A percentile compares a stretch with the other conserved stretches of the same genome.
These are phyloP conservation scores for Cygnus buccinator DNA, from an alignment of 2,113 vertebrate species.

Conservation along the genomic window DNA sequence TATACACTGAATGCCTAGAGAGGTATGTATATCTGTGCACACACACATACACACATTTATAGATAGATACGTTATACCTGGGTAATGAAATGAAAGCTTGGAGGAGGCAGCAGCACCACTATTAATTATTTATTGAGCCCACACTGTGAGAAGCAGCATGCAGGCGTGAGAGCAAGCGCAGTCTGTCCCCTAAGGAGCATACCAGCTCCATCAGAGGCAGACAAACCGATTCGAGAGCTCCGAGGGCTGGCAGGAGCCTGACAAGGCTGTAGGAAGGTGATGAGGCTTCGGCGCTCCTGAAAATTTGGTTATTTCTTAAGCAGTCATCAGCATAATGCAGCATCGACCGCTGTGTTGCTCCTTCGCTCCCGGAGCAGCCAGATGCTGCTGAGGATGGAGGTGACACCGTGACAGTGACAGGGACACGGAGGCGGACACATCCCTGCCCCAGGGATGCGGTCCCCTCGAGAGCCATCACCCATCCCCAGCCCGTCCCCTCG, in stretches of 20 bases:
- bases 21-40: neutral
- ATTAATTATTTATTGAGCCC: slow-evolving; percentile 18
- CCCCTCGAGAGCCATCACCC: neutral
- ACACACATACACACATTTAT: accelerated
- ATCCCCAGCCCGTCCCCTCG: neutral
- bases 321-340: neutral
- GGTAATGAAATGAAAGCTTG: neutral
- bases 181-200: neutral
- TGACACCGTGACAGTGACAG: neutral
- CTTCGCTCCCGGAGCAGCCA: accelerated
- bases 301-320: neutral
- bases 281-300: neutral
- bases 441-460: accelerated
- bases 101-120: neutral
- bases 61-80: neutral
- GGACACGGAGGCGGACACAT: neutral
- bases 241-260: neutral
- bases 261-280: neutral
- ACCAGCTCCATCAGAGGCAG: neutral
- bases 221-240: neutral
- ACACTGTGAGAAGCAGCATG: neutral
- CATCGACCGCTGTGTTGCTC: accelerated
- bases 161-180: neutral
- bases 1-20: neutral
- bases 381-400: neutral